Evolutionary conservation across 2,888 invertebrate genomes (phyloP).

Genomic region (Lycaena phlaeas): DNA sequence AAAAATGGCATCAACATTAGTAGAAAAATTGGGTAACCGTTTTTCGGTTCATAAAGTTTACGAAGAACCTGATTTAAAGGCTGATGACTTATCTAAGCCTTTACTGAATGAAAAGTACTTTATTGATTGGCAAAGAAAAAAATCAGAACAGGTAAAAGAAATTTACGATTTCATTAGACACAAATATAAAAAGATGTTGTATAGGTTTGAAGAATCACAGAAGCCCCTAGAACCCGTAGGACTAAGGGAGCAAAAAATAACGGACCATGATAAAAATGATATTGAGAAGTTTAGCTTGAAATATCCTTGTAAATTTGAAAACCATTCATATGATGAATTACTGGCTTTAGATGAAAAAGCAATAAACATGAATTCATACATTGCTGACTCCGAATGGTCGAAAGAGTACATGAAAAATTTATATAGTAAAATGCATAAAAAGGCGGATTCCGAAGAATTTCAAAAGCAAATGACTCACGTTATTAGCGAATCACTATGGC

Average conservation of each 20-base stretch:
- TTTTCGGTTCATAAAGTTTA: constrained; percentile 45
- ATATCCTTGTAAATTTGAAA: constrained; percentile 46
- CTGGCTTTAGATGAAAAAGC: constrained; percentile 41
- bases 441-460: constrained; percentile 52
- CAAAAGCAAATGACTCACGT: constrained; percentile 63
- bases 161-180: constrained; percentile 51
- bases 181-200: constrained; percentile 49
- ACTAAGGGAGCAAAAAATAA: constrained; percentile 22
- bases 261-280: constrained; percentile 35
- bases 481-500: constrained; percentile 67
- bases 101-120: constrained; percentile 60
- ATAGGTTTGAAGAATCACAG: constrained; percentile 39
- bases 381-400: constrained; percentile 51
- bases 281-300: constrained; percentile 45
- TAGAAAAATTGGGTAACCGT: constrained; percentile 48
- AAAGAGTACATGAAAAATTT: constrained; percentile 64
- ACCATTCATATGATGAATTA: constrained; percentile 54
- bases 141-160: constrained; percentile 53
- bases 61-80: constrained; percentile 38
- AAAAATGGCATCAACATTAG: constrained; percentile 48
- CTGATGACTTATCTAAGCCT: constrained; percentile 54
- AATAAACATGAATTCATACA: constrained; percentile 32
- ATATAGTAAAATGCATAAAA: constrained; percentile 49
- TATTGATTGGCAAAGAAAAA: constrained; percentile 73
- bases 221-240: constrained; percentile 26